These are phyloP conservation scores for Rhysida immarginata DNA, from an alignment of 1,140 invertebrate species.

Conservation along the genomic window DNA sequence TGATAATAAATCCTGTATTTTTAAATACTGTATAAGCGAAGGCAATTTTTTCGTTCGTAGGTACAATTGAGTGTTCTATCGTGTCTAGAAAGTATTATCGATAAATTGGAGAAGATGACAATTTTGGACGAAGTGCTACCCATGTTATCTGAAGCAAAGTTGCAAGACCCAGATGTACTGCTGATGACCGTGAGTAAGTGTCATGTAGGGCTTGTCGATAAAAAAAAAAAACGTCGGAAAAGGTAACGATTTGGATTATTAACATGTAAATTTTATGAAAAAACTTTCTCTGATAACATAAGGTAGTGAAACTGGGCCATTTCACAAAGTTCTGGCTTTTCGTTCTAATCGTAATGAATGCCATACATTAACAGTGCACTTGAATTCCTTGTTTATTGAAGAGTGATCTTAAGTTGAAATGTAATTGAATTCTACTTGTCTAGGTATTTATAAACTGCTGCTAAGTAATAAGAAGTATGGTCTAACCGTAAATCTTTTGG, in stretches of 20 bases:
- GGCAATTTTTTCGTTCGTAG: too few relatives aligned
- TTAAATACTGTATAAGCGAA: too few relatives aligned
- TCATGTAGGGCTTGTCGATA: too few relatives aligned
- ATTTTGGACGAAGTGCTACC: slow-evolving; percentile 86
- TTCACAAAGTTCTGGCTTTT: too few relatives aligned
- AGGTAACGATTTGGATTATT: background rate
- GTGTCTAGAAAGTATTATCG: slow-evolving; percentile 52
- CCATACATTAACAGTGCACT: too few relatives aligned
- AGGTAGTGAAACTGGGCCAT: too few relatives aligned
- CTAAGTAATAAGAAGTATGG: slow-evolving; percentile 83
- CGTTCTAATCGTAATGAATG: too few relatives aligned
- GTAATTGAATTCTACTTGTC: too few relatives aligned
- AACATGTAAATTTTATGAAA: background rate
- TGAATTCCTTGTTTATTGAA: too few relatives aligned
- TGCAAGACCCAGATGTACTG: slow-evolving; percentile 56
- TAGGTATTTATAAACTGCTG: slow-evolving; percentile 89
- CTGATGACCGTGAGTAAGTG: slow-evolving; percentile 67
- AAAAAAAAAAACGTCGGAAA: background rate
- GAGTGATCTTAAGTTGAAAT: too few relatives aligned
- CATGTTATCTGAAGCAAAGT: slow-evolving; percentile 66
- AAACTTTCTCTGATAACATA: too few relatives aligned
- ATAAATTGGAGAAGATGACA: slow-evolving; percentile 67
- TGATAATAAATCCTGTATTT: too few relatives aligned
- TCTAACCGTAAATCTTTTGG: slow-evolving; percentile 77
- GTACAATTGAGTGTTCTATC: slow-evolving; percentile 26